Evolutionary conservation across 2,888 invertebrate species (phyloP).

Genomic region (Pinctada fucata): DNA sequence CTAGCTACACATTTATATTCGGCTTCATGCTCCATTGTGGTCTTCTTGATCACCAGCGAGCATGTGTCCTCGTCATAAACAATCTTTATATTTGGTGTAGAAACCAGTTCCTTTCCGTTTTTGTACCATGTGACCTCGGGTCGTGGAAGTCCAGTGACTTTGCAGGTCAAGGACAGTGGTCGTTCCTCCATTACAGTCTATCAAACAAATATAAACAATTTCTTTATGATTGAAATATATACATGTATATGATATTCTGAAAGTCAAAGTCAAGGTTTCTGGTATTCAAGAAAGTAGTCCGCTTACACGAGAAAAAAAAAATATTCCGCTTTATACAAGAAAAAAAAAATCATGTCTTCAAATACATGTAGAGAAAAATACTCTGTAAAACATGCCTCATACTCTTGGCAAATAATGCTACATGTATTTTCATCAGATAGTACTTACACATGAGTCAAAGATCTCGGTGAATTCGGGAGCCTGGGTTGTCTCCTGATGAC

Average conservation of each 20-base stretch:
- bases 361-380: too few relatives aligned
- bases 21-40: constrained; percentile 79
- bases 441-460: too few relatives aligned
- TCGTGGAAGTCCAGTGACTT: constrained; percentile 91
- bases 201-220: constrained; percentile 15
- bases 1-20: constrained; percentile 95
- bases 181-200: constrained; percentile 74
- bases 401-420: too few relatives aligned
- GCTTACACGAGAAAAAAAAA: too few relatives aligned
- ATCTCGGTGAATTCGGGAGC: too few relatives aligned
- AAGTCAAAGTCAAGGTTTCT: too few relatives aligned
- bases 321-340: too few relatives aligned
- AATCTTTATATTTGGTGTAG: constrained; percentile 85
- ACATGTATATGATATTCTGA: neutral
- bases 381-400: too few relatives aligned
- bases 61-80: constrained; percentile 81
- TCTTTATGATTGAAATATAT: neutral
- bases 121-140: constrained; percentile 94
- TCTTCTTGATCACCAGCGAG: constrained; percentile 65
- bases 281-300: too few relatives aligned
- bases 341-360: too few relatives aligned
- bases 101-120: constrained; percentile 81
- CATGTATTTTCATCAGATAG: neutral
- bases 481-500: constrained; percentile 84
- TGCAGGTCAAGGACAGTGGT: constrained; percentile 82